Evolutionary conservation across 2,888 invertebrate species (phyloP), one percentile per base, ranked within the genome.

Genomic region (Cabera pusaria): DNA sequence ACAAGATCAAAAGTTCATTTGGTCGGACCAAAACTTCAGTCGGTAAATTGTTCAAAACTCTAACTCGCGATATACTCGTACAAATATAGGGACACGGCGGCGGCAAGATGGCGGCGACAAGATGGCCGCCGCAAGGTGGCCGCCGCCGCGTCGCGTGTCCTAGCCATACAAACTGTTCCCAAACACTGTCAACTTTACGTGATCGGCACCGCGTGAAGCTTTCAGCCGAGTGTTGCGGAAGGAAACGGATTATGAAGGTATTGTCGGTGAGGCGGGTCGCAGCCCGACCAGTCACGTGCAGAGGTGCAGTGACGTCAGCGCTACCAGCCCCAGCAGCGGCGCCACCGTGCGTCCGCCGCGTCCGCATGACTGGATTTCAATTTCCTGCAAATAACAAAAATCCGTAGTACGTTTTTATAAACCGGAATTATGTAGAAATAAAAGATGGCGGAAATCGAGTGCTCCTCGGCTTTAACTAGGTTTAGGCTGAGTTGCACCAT

Each of bases 281-380:
- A n/a, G 31, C 6, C 10, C 1, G 6, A 9, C 33, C 67, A 87
- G 84, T 87, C 87, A 88, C 87, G 87, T 80, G 61, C 64, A 58
- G 35, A 72, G 44, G 37, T 69, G 71, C 44, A 76, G 56, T 34
- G 69, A 52, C 39, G 78, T 56, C 45, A 66, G 62, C 25, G 59
- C 49, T 32, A 72, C 33, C 19, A 76, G 49, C 8, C 66, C 72
- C 48, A 64, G 49, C 12, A 72, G 32, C 3, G 84, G 72, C 23
- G 56, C 53, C 23, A 56, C 53, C 21, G 59, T 44, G 20, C 72
- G 72, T 0, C 59, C 72, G 6, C 81, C 84, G 51, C 91, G 90
- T 1, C 92, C 92, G 65, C 93, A 93, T 12, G 92, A 90, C 53
- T 87, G 90, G 53, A 93, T 93, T 70, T 92, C 92, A 52, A 91